Base-by-base conservation (phyloP, 2,113 vertebrate species). In the Actenoides lindsayi region DNA sequence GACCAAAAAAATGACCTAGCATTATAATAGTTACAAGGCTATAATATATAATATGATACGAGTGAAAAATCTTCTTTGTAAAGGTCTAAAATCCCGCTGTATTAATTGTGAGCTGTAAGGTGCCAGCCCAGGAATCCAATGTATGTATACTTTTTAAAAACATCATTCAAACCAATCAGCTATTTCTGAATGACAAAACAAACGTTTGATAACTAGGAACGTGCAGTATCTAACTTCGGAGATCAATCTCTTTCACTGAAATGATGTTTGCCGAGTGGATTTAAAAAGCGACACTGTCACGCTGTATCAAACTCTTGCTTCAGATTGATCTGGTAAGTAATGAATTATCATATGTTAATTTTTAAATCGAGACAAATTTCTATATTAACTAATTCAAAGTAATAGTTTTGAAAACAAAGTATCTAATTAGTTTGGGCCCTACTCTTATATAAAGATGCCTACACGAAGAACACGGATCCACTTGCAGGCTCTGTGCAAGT, bases 21-120 rank as follows among this genome's bases (percentile, higher is more conserved):
- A 9, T 17, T 60, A 13, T 1, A 56, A 23, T 13, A 13, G 48
- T 65, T 64, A 17, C 28, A 63, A 1, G 1, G 16, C 30, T 50
- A 35, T 4, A 28, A 41, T 2, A 1, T 11, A 31, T 11, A 54
- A 77, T 10, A 28, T 1, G 0, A 37, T 37, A 41, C 0, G 0
- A 64, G 20, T 28, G 2, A 56, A 23, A 30, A 17, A 37, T 90
- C 82, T 76, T 65, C 65, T 54, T 69, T 44, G 8, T 54, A 74
- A 57, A 73, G 3, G 1, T 31, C 73, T 91, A 67, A 62, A 83
- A n/a, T 41, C 70, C 41, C 56, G 37, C 17, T 37, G 13, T 11
- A 33, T 54, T 74, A 25, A 63, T 13, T 33, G 39, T 10, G 48
- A 94, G 24, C 16, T 46, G 21, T 33, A 65, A 88, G 63, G 44